Percentiles rank a stretch among this genome's conserved stretches.
Conservation (phyloP, 2,113 vertebrate species). For the Glaucomys volans region DNA sequence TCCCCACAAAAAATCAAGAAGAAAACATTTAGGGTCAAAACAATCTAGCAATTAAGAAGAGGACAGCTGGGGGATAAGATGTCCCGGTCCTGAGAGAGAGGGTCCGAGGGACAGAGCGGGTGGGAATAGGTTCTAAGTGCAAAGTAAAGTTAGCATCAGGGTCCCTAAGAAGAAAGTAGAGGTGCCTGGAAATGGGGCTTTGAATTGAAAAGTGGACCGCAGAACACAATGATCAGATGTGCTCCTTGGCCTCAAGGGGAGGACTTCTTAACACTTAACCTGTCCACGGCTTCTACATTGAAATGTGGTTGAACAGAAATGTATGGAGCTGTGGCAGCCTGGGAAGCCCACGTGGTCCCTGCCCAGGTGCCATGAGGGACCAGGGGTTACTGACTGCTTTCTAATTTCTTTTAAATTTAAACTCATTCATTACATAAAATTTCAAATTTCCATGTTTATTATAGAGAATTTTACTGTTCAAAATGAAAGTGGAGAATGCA, state of each 20-base stretch:
- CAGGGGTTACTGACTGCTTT: not conserved
- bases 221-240: not conserved
- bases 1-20: not conserved
- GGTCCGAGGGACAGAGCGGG: not conserved
- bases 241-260: not conserved
- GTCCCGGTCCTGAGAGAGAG: not conserved
- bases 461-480: not conserved
- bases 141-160: not conserved
- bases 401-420: not conserved
- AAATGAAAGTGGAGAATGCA: not conserved
- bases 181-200: not conserved
- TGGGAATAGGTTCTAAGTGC: not conserved
- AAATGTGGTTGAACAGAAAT: not conserved
- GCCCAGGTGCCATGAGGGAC: not conserved
- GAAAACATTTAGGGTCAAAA: not conserved
- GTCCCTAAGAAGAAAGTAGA: not conserved
- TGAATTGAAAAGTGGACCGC: not conserved
- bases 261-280: not conserved
- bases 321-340: not conserved
- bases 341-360: not conserved
- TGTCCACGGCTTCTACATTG: not conserved
- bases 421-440: slow-evolving; percentile 27
- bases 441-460: not conserved
- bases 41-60: not conserved
- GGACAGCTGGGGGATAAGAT: not conserved